These are phyloP conservation scores for Ophioninae sp. DNA, from an alignment of 2,888 invertebrate genomes.

Conservation along the genomic window DNA sequence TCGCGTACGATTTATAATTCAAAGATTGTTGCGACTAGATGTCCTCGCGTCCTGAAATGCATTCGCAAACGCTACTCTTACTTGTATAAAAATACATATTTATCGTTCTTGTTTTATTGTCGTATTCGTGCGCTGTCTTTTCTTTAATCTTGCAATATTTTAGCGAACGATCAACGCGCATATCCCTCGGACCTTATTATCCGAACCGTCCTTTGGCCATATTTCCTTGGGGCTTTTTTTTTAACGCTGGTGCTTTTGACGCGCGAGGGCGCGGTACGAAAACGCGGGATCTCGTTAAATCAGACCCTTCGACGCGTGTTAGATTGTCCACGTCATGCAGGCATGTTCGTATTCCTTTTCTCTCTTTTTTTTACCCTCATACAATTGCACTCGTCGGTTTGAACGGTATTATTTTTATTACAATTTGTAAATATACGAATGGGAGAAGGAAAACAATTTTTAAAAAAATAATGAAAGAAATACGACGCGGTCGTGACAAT, in stretches of 20 bases:
- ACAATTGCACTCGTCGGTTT: constrained; percentile 51
- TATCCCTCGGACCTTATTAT: background rate
- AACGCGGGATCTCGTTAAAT: background rate
- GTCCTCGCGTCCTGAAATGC: constrained; percentile 27
- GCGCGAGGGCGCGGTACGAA: background rate
- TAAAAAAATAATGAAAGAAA: constrained; percentile 11
- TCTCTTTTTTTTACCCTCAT: constrained; percentile 9
- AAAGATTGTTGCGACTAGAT: constrained; percentile 36
- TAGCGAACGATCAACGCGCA: constrained; percentile 9
- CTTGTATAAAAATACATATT: constrained; percentile 59
- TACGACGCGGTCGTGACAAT: constrained; percentile 24
- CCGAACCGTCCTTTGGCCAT: constrained; percentile 3
- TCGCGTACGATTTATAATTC: constrained; percentile 6
- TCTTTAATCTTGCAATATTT: constrained; percentile 23
- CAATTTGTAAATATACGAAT: constrained; percentile 60
- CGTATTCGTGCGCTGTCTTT: constrained; percentile 50
- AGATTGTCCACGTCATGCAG: background rate
- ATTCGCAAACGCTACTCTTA: constrained; percentile 47
- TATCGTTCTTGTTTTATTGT: constrained; percentile 59
- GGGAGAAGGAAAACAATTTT: constrained; percentile 29
- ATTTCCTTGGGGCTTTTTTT: background rate
- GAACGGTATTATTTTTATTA: constrained; percentile 55
- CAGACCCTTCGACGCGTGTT: background rate
- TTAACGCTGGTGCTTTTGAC: background rate
- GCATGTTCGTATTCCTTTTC: background rate